Base-by-base conservation (phyloP, 1,140 invertebrate genomes). In the Antheraea mylitta region DNA sequence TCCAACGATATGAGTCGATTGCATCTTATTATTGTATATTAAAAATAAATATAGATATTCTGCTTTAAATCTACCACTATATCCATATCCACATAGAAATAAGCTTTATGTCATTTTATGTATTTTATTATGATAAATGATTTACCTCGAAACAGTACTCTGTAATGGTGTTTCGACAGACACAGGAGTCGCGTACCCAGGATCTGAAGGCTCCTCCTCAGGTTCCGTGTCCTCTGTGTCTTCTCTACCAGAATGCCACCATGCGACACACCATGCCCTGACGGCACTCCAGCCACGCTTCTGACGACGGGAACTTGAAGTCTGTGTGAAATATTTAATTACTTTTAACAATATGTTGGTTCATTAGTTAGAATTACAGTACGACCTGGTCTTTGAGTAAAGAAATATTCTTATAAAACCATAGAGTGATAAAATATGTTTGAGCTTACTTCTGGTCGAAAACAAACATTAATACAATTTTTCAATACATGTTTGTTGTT, bases 111-210 rank as follows among this genome's bases (percentile, higher is more conserved):
- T 13, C 2, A 2, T 16, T 7, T 42, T 42, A 42, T 16, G 16
- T 13, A 10, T 16, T 16, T 0, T 11, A 16, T 16, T 16, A 53
- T 53, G 16, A 2, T 16, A 53, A 36, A 59, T 8, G 9, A 13
- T 80, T 84, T 87, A 94, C 93, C 95, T 94, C 9, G 97, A 97
- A 37, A 97, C 96, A 64, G 96, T 95, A 80, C 96, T 95, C 85
- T 96, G 95, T 67, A 98, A 93, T 58, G 97, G 97, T 67, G 97
- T 98, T 84, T 98, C 97, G 22, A 96, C 95, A 9, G 96, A 97
- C 22, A 97, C 94, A 9, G 97, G 97, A 42, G 97, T 98, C 64
- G 96, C 96, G 85, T 95, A 96, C 8, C 95, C 95, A 79, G 95
- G 94, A 72, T 95, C 95, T 13, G 94, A 95, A 76, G 94, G 92